These are phyloP conservation scores for Nymphalis polychloros DNA, from an alignment of 2,888 invertebrate species.

Conservation along the genomic window DNA sequence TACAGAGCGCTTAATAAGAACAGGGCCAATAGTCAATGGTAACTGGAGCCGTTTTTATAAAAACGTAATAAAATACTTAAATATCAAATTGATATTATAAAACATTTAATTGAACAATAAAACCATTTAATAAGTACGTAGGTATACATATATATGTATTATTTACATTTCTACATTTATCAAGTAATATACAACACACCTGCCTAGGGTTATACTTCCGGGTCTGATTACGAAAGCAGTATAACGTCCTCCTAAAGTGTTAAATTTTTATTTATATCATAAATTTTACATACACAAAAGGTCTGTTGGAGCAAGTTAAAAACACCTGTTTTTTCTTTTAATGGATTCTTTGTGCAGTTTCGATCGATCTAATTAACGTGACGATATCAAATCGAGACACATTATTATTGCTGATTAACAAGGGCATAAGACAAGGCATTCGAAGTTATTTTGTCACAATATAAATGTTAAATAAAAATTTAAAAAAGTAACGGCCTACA, in stretches of 20 bases:
- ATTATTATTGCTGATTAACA: neutral
- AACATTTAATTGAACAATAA: no score
- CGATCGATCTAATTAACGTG: neutral
- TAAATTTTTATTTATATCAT: neutral
- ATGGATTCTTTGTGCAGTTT: neutral
- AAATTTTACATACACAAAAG: neutral
- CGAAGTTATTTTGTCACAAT: no score
- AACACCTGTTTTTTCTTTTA: neutral
- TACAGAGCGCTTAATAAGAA: no score
- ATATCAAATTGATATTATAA: no score
- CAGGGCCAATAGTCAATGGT: no score
- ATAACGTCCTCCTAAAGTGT: neutral
- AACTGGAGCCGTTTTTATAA: no score
- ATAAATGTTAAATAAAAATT: no score
- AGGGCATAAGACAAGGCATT: no score
- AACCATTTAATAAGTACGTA: no score
- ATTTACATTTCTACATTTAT: neutral
- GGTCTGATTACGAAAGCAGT: neutral
- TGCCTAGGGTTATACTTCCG: conserved; percentile 6
- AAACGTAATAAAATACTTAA: no score
- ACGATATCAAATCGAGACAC: neutral
- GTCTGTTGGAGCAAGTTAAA: neutral
- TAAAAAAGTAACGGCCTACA: no score
- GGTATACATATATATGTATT: neutral
- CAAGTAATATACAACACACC: neutral